Evolutionary conservation across 2,888 invertebrate genomes (phyloP).

Genomic region (Diaphora mendica): DNA sequence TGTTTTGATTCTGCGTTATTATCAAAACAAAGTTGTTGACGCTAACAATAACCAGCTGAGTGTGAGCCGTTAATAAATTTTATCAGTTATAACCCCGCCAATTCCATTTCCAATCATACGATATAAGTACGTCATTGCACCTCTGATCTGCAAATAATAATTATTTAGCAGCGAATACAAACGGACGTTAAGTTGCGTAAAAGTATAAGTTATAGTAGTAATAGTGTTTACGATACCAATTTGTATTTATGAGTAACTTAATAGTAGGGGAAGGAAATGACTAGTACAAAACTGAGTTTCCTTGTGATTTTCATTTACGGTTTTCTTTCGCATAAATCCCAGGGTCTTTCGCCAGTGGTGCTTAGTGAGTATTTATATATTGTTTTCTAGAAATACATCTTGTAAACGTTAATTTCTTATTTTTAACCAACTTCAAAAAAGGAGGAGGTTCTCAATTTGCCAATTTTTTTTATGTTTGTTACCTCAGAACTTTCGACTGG

Average conservation of each 20-base stretch:
- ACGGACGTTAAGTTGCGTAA: constrained; percentile 35
- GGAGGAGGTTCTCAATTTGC: not conserved
- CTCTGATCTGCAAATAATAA: constrained; percentile 32
- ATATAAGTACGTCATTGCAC: constrained; percentile 53
- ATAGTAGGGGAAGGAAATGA: constrained; percentile 63
- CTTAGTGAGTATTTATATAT: constrained; percentile 72
- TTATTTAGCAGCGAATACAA: constrained; percentile 23
- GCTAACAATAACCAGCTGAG: constrained; percentile 50
- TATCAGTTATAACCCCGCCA: constrained; percentile 57
- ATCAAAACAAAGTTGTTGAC: constrained; percentile 48
- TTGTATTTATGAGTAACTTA: constrained; percentile 13
- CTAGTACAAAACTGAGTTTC: constrained; percentile 60
- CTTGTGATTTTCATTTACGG: constrained; percentile 64
- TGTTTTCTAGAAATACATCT: constrained; percentile 36
- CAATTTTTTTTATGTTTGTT: not conserved
- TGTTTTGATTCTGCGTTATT: not conserved
- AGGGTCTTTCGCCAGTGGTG: constrained; percentile 79
- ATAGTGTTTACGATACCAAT: constrained; percentile 23
- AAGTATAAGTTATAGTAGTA: constrained; percentile 19
- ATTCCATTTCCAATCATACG: constrained; percentile 55
- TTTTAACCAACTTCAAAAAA: not conserved
- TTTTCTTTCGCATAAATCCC: constrained; percentile 69
- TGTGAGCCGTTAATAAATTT: constrained; percentile 41
- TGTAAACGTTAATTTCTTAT: not conserved
- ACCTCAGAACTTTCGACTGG: too few relatives aligned